A percentile compares a stretch with the other conserved stretches of the same genome.
phyloP scores from a whole-genome alignment of 2,888 invertebrate species.

The Drosophila nr. medialis region DNA sequence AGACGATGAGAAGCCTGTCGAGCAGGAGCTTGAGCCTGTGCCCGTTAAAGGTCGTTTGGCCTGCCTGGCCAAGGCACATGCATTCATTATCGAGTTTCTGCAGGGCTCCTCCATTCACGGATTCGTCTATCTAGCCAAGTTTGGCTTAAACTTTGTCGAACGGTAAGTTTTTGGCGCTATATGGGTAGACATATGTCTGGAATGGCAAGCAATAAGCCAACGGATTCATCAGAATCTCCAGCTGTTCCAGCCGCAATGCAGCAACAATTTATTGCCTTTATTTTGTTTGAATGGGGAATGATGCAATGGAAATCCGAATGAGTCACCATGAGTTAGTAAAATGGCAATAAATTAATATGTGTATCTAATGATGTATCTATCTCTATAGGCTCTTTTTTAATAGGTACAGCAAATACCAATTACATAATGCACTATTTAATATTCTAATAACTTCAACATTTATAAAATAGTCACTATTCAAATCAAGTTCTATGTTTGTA shows the following conservation, averaged over 20 bases:
- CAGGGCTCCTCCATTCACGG: slow-evolving; percentile 84
- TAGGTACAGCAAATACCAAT: background rate
- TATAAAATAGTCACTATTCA: no score
- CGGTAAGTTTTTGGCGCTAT: slow-evolving; percentile 70
- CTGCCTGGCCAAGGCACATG: slow-evolving; percentile 66
- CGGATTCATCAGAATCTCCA: background rate
- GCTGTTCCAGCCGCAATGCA: slow-evolving; percentile 8
- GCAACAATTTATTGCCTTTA: background rate
- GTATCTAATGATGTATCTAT: background rate
- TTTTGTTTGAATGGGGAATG: background rate
- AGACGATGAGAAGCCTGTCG: slow-evolving; percentile 8
- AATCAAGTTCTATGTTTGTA: background rate
- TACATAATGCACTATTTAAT: background rate
- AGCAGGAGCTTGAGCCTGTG: background rate
- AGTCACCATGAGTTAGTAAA: background rate
- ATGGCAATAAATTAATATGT: background rate
- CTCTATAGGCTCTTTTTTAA: background rate
- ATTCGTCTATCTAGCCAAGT: slow-evolving; percentile 83
- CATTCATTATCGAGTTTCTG: slow-evolving; percentile 83
- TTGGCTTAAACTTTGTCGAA: slow-evolving; percentile 82
- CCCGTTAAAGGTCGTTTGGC: slow-evolving; percentile 3
- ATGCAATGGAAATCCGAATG: background rate
- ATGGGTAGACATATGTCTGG: background rate
- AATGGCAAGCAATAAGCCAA: background rate
- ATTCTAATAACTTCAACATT: background rate